These are phyloP conservation scores for Thereva nobilitata DNA, from an alignment of 2,888 invertebrate genomes.

Conservation along the genomic window DNA sequence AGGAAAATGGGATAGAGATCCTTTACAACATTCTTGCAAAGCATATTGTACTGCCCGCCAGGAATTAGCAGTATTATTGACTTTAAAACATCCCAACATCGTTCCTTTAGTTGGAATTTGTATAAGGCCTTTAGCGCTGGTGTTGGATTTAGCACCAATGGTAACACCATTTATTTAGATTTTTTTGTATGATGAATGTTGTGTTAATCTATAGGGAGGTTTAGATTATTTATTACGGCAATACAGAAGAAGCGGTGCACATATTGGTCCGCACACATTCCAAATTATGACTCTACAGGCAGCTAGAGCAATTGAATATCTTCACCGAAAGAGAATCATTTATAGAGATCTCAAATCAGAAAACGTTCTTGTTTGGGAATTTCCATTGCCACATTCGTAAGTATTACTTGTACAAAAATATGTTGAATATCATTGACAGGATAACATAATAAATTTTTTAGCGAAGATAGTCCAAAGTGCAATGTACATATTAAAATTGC, in stretches of 20 bases:
- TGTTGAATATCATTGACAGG: neutral
- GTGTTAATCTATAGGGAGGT: slow-evolving; percentile 68
- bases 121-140: slow-evolving; percentile 83
- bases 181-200: neutral
- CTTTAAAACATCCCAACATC: slow-evolving; percentile 87
- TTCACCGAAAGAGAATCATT: slow-evolving; percentile 91
- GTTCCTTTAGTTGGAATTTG: slow-evolving; percentile 91
- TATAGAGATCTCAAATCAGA: slow-evolving; percentile 84
- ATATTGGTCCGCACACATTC: slow-evolving; percentile 77
- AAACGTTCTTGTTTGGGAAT: slow-evolving; percentile 97
- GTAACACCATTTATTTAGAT: slow-evolving; percentile 45
- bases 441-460: slow-evolving; percentile 53
- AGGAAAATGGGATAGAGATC: slow-evolving; percentile 93
- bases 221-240: slow-evolving; percentile 82
- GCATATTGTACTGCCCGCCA: slow-evolving; percentile 96
- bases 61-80: slow-evolving; percentile 85
- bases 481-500: slow-evolving; percentile 90
- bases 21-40: slow-evolving; percentile 88
- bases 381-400: slow-evolving; percentile 73
- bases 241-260: slow-evolving; percentile 82
- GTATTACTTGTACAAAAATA: slow-evolving; percentile 40
- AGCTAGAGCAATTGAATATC: slow-evolving; percentile 91
- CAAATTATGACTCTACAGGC: slow-evolving; percentile 87
- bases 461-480: slow-evolving; percentile 67
- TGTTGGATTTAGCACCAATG: slow-evolving; percentile 85